phyloP scores from a whole-genome alignment of 2,797 vertebrate genomes.

The Somateria mollissima region DNA sequence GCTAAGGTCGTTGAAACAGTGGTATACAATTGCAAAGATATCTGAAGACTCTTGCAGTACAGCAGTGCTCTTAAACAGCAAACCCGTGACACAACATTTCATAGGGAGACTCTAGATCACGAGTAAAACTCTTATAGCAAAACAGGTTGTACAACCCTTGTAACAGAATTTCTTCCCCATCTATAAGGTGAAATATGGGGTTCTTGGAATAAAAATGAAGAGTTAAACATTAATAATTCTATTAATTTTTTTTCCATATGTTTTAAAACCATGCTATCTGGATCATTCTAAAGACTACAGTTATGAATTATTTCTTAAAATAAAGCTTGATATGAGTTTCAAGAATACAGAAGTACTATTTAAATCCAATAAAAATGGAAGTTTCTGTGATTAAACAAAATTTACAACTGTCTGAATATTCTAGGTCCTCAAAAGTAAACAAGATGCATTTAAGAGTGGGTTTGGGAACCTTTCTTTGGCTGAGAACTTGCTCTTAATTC shows the following conservation, averaged over 20 bases:
- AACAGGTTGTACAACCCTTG: not conserved
- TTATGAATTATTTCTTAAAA: not conserved
- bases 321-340: not conserved
- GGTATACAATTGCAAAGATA: not conserved
- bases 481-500: constrained; percentile 19
- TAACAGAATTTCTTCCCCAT: not conserved
- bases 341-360: not conserved
- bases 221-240: not conserved
- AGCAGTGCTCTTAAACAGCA: not conserved
- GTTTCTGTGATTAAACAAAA: not conserved
- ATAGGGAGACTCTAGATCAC: not conserved
- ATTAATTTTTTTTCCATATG: not conserved
- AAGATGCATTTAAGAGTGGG: not conserved
- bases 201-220: not conserved
- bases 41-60: not conserved
- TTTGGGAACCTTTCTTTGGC: not conserved
- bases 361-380: not conserved
- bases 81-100: not conserved
- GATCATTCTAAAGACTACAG: not conserved
- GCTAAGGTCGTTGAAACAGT: not conserved
- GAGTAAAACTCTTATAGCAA: not conserved
- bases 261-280: not conserved
- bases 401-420: not conserved
- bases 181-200: not conserved
- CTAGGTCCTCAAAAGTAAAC: not conserved